Evolutionary conservation across 53 echinoderm and acorn worm species (phyloP).

Genomic region (Stichopus horrens): DNA sequence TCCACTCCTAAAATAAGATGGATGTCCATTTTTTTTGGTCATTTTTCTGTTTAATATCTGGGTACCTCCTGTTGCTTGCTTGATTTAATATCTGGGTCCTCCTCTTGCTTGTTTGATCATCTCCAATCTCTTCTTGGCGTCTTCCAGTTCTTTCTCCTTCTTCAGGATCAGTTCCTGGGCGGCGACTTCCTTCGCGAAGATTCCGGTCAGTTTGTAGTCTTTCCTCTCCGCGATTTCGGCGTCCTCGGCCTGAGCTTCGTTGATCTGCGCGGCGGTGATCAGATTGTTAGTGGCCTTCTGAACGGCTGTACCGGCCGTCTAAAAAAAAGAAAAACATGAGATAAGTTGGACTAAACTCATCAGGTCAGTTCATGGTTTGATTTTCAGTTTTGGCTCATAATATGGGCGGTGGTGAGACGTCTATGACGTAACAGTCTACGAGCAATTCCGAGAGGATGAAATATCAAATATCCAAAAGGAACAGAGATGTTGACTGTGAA

Average conservation of each 20-base stretch:
- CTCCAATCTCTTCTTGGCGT: slow-evolving; percentile 75
- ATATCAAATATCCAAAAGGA: too few relatives aligned
- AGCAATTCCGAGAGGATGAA: too few relatives aligned
- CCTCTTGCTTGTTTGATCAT: slow-evolving; percentile 81
- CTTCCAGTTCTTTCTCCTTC: slow-evolving; percentile 87
- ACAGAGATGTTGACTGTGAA: too few relatives aligned
- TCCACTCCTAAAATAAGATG: too few relatives aligned
- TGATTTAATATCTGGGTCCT: slow-evolving; percentile 5
- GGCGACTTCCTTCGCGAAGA: slow-evolving; percentile 92
- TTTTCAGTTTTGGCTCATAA: too few relatives aligned
- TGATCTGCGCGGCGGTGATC: slow-evolving; percentile 76
- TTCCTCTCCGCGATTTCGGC: slow-evolving; percentile 62
- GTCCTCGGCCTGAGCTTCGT: slow-evolving; percentile 60
- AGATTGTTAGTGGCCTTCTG: slow-evolving; percentile 90
- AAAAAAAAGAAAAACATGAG: neutral
- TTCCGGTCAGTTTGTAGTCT: slow-evolving; percentile 68
- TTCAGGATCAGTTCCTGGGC: slow-evolving; percentile 90
- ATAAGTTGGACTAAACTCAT: neutral
- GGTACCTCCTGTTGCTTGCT: too few relatives aligned
- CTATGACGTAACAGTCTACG: too few relatives aligned
- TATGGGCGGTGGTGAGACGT: too few relatives aligned
- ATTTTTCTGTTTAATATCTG: too few relatives aligned
- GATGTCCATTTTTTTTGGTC: too few relatives aligned
- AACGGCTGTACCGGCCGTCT: slow-evolving; percentile 92
- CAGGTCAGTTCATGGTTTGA: too few relatives aligned